phyloP scores from a whole-genome alignment of 2,888 invertebrate species.

The Marronus borbonicus region DNA sequence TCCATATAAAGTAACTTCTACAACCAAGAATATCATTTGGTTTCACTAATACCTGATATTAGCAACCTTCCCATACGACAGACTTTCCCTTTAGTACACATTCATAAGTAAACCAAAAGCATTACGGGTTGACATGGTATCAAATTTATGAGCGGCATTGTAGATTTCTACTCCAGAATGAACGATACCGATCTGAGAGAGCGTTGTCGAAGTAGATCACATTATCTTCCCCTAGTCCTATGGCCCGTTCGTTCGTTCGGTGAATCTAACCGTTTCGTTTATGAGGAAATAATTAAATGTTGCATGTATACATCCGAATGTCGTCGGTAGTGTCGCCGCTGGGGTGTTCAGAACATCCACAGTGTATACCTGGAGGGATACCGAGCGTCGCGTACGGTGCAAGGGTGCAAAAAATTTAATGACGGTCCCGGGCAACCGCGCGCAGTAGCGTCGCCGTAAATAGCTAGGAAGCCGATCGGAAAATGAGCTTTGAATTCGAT shows the following conservation, averaged over 20 bases:
- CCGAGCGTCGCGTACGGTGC: conserved; percentile 14
- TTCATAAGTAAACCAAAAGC: no score
- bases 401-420: conserved; percentile 39
- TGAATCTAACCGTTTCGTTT: conserved; percentile 35
- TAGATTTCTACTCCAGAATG: not conserved
- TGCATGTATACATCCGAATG: conserved; percentile 37
- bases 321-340: conserved; percentile 31
- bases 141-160: no score
- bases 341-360: conserved; percentile 30
- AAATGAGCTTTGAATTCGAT: conserved; percentile 44
- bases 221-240: conserved; percentile 16
- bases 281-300: conserved; percentile 46
- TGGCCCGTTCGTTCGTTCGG: conserved; percentile 8
- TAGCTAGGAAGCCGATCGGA: conserved; percentile 42
- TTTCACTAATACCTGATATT: no score
- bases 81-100: no score
- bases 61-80: no score
- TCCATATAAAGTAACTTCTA: no score
- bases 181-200: conserved; percentile 35
- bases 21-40: no score
- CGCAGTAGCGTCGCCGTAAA: conserved; percentile 23
- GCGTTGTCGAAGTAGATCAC: conserved; percentile 31
- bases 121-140: no score
- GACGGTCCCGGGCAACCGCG: conserved; percentile 3
- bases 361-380: conserved; percentile 34